Evolutionary conservation across 2,888 invertebrate species (phyloP).

Genomic region (Diaprepes abbreviatus): DNA sequence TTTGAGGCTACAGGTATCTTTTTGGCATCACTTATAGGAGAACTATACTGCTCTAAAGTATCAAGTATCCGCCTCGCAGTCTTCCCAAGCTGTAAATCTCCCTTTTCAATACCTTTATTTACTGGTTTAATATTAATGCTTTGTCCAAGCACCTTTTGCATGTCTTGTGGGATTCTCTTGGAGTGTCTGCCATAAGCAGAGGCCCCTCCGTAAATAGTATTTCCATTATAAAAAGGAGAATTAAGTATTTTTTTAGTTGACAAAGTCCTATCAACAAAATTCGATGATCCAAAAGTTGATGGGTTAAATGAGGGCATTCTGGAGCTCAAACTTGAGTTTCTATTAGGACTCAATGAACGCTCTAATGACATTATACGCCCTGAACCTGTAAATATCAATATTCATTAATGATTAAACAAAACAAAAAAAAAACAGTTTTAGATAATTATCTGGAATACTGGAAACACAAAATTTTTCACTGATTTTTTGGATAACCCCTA

Average conservation of each 20-base stretch:
- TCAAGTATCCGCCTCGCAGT: slow-evolving; percentile 85
- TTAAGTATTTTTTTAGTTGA: slow-evolving; percentile 67
- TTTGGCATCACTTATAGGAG: slow-evolving; percentile 83
- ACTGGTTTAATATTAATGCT: slow-evolving; percentile 69
- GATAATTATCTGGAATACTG: too few species aligned
- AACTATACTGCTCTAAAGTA: slow-evolving; percentile 85
- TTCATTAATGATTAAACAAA: too few species aligned
- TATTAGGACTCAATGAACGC: slow-evolving; percentile 60
- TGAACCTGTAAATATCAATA: slow-evolving; percentile 34
- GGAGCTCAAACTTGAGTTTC: slow-evolving; percentile 67
- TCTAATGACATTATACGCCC: slow-evolving; percentile 61
- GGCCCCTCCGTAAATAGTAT: slow-evolving; percentile 83
- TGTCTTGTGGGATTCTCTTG: slow-evolving; percentile 52
- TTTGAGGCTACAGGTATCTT: slow-evolving; percentile 76
- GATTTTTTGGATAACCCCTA: too few species aligned
- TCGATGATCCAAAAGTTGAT: slow-evolving; percentile 65
- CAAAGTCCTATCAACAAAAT: slow-evolving; percentile 67
- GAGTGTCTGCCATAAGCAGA: slow-evolving; percentile 69
- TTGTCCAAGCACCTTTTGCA: slow-evolving; percentile 54
- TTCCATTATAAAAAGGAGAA: slow-evolving; percentile 84
- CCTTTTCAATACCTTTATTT: slow-evolving; percentile 58
- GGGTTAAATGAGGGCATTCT: slow-evolving; percentile 70
- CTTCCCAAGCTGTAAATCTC: slow-evolving; percentile 73
- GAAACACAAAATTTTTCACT: too few species aligned
- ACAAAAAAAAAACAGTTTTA: too few species aligned